These are phyloP conservation scores for Peucedramus taeniatus DNA, from an alignment of 2,113 vertebrate genomes.

Conservation along the genomic window DNA sequence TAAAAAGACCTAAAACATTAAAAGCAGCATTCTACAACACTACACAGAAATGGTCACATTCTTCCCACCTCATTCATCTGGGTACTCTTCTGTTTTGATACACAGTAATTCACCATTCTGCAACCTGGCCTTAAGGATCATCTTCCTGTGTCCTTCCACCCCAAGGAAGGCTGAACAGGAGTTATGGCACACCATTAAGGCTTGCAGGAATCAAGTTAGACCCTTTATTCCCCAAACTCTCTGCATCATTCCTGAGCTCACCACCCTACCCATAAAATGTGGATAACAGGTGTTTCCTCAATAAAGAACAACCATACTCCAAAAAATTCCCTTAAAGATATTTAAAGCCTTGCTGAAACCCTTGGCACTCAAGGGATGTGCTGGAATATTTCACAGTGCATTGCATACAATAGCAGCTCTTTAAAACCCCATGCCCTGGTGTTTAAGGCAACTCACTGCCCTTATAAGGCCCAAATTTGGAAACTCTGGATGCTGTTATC, in stretches of 20 bases:
- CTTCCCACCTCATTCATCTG: neutral
- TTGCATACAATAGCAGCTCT: neutral
- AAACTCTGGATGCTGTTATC: neutral
- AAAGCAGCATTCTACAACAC: neutral
- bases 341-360: neutral
- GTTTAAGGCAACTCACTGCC: neutral
- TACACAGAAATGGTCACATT: neutral
- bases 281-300: neutral
- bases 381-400: neutral
- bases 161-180: neutral
- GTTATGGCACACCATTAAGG: fast-evolving
- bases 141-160: neutral
- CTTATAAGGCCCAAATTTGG: neutral
- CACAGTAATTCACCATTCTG: neutral
- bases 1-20: fast-evolving
- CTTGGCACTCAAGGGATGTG: neutral
- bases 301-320: neutral
- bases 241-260: neutral
- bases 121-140: neutral
- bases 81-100: neutral
- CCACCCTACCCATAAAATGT: neutral
- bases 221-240: neutral
- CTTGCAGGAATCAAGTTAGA: neutral
- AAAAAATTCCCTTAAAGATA: neutral
- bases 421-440: neutral